phyloP scores from a whole-genome alignment of 2,888 invertebrate genomes.

The Ryuthela nishihirai region DNA sequence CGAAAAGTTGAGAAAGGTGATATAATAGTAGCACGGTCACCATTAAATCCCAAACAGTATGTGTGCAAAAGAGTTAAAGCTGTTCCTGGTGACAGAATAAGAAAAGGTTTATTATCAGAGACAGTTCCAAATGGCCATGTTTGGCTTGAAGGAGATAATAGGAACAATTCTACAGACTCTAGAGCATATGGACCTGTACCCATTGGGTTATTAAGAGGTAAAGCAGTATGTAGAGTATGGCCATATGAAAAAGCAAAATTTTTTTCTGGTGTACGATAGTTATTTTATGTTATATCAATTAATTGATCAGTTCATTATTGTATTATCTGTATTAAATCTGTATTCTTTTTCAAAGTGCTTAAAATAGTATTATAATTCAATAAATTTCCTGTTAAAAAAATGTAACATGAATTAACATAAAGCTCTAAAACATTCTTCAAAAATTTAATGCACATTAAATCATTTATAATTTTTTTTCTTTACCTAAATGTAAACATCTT shows the following conservation, averaged over 20 bases:
- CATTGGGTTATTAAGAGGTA: slow-evolving; percentile 72
- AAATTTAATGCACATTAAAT: no score
- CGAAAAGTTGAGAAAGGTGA: slow-evolving; percentile 61
- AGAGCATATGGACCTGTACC: slow-evolving; percentile 84
- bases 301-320: no score
- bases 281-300: no score
- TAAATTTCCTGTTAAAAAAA: no score
- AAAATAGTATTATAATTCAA: no score
- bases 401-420: no score
- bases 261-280: no score
- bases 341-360: no score
- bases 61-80: slow-evolving; percentile 79
- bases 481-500: no score
- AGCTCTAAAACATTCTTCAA: no score
- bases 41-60: slow-evolving; percentile 71
- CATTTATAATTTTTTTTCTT: no score
- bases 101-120: slow-evolving; percentile 41
- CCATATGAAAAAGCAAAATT: slow-evolving; percentile 20
- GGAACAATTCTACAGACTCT: slow-evolving; percentile 78
- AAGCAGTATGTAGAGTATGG: slow-evolving; percentile 65
- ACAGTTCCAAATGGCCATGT: slow-evolving; percentile 70
- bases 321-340: no score
- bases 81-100: slow-evolving; percentile 69
- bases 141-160: slow-evolving; percentile 91
- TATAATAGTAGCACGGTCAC: slow-evolving; percentile 77